Evolutionary conservation across 2,797 vertebrate species (phyloP), one percentile per base, ranked within the genome.

Genomic region (Meriones psammophilus): DNA sequence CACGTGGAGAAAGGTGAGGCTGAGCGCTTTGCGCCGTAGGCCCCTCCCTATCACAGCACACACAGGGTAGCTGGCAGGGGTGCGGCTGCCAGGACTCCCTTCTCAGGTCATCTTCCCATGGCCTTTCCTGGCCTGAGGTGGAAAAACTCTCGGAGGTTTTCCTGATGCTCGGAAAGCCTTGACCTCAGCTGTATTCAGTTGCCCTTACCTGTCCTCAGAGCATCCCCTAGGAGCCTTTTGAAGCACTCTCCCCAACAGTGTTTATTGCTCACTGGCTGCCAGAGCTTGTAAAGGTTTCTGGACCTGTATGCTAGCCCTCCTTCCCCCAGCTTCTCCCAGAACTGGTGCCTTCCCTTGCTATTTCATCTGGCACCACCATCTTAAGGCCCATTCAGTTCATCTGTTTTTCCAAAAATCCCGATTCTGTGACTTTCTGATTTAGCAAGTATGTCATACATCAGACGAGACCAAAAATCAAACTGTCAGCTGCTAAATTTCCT

Each of bases 1-100:
- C 99, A 99, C 42, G 99, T 99, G 60, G 99, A 99, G 96, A 99
- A 99, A 99, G 99, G 99, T 99, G 98, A 99, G 98, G 81, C 68
- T 8, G 46, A 0, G 1, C 9, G 14, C 36, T 68, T 13, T 14
- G 74, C 7, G 10, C 56, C 17, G 42, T 14, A 54, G 74, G 30
- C 60, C 1, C 0, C 30, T 0, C 39, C 15, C 85, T 3, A 8
- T n/a, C 33, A 4, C 26, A 33, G 79, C 42, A 3, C 14, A 3
- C 50, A 4, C 54, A 3, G 36, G 68, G 69, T 74, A 9, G 79
- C n/a, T 14, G 1, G 68, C 80, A 62, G 39, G 33, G 69, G 46
- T 12, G 18, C 0, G 15, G 26, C 30, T 83, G 36, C 62, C 17
- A 1, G 66, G 24, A 69, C 15, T 60, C 64, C 22, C 66, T 42